Conservation (phyloP, 2,797 vertebrate genomes). For the Sylvia borin region DNA sequence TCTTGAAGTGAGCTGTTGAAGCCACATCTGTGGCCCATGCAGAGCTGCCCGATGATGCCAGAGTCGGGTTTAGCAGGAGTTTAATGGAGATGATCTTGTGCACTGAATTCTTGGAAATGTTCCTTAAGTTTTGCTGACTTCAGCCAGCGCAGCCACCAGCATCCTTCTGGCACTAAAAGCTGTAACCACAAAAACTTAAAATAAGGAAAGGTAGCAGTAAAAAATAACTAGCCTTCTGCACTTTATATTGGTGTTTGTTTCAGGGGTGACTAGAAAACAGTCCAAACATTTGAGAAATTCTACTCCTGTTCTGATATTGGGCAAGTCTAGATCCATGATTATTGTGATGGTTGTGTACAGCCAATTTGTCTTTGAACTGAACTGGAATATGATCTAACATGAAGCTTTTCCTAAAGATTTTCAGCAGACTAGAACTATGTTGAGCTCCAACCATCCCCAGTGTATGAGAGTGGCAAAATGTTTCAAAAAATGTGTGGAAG, state of each 20-base stretch:
- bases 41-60: neutral
- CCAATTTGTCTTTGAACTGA: neutral
- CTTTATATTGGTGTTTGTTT: neutral
- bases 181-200: neutral
- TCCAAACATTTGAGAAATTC: neutral
- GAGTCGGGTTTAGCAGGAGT: neutral
- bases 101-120: neutral
- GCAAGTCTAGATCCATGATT: neutral
- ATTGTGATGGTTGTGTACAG: neutral
- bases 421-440: neutral
- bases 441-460: neutral
- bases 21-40: neutral
- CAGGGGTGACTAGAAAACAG: neutral
- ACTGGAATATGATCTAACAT: neutral
- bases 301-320: neutral
- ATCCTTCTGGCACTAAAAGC: neutral
- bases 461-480: neutral
- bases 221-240: neutral
- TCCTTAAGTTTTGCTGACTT: conserved; percentile 43
- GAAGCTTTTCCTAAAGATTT: neutral
- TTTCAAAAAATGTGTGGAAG: neutral
- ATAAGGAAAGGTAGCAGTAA: neutral
- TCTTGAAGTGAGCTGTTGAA: neutral
- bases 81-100: neutral
- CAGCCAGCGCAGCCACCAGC: neutral